Percentiles rank a stretch among this genome's conserved stretches.
Evolutionary conservation across 2,888 invertebrate species (phyloP).

Genomic region (Eudemis profundana): DNA sequence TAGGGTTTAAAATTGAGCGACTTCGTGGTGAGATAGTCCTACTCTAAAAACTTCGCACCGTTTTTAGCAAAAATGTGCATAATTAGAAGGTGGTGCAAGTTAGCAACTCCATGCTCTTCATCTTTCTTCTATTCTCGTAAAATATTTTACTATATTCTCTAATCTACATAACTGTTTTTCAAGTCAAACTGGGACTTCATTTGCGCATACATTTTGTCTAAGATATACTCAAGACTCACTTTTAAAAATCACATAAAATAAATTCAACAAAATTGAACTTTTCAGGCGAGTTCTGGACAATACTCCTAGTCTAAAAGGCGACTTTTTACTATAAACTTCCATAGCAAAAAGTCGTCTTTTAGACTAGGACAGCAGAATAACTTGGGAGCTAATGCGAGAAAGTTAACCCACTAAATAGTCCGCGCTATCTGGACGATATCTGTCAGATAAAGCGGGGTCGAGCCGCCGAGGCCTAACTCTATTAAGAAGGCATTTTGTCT

Average conservation of each 20-base stretch:
- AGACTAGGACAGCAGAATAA: too few relatives aligned
- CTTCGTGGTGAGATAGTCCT: too few relatives aligned
- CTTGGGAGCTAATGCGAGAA: slow-evolving; percentile 7
- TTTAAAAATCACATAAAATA: neutral
- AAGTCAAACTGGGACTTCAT: too few relatives aligned
- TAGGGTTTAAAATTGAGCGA: neutral
- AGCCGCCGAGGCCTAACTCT: slow-evolving; percentile 4
- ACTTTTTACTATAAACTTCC: too few relatives aligned
- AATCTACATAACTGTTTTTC: too few relatives aligned
- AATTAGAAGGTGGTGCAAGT: slow-evolving; percentile 6
- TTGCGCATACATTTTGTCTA: too few relatives aligned
- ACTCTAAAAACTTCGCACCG: neutral
- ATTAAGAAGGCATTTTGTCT: slow-evolving; percentile 16
- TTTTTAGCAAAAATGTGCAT: neutral
- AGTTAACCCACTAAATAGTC: slow-evolving; percentile 11
- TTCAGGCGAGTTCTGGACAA: neutral
- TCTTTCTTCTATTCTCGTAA: too few relatives aligned
- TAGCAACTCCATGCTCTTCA: too few relatives aligned
- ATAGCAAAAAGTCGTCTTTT: too few relatives aligned
- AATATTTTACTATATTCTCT: too few relatives aligned
- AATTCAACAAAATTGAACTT: neutral
- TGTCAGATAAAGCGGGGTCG: slow-evolving; percentile 12
- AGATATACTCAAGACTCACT: too few relatives aligned
- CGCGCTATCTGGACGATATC: slow-evolving; percentile 8
- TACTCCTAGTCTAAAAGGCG: too few relatives aligned